These are phyloP conservation scores for Chouioia cunea DNA, from an alignment of 2,888 invertebrate genomes.

Conservation along the genomic window DNA sequence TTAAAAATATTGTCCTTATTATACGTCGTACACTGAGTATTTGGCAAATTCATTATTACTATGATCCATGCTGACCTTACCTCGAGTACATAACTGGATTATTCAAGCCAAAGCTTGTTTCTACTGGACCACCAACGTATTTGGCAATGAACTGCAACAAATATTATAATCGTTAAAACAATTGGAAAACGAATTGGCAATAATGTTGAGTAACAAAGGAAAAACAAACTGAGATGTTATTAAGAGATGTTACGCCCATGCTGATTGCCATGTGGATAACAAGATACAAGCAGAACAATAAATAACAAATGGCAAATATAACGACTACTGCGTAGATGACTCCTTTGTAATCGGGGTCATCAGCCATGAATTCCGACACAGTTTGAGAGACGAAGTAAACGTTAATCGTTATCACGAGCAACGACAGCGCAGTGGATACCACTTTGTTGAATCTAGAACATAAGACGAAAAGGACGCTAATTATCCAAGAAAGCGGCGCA, in stretches of 20 bases:
- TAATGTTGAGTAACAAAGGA: conserved; percentile 19
- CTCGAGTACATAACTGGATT: conserved; percentile 74
- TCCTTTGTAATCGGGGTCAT: conserved; percentile 66
- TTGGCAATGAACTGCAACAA: conserved; percentile 71
- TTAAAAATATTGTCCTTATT: conserved; percentile 13
- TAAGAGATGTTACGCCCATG: conserved; percentile 74
- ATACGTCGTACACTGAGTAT: conserved; percentile 33
- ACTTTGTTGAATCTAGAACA: conserved; percentile 77
- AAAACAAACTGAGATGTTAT: conserved; percentile 70
- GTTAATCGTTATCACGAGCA: conserved; percentile 83
- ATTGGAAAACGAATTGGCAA: conserved; percentile 10
- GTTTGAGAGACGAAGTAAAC: conserved; percentile 81
- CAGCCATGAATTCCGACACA: conserved; percentile 69
- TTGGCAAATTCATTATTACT: conserved; percentile 31
- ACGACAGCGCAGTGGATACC: conserved; percentile 76
- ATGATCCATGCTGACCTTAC: conserved; percentile 64
- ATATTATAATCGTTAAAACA: conserved; percentile 39
- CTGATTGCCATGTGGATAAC: conserved; percentile 79
- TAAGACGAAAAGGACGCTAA: no score
- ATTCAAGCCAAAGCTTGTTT: conserved; percentile 70
- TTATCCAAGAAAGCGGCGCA: no score
- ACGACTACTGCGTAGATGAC: conserved; percentile 66
- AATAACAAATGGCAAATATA: conserved; percentile 76
- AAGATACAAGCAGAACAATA: conserved; percentile 81
- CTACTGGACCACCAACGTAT: conserved; percentile 72